A percentile compares a stretch with the other conserved stretches of the same genome.
Conservation (phyloP, 2,888 invertebrate species). For the Pollenia angustigena region DNA sequence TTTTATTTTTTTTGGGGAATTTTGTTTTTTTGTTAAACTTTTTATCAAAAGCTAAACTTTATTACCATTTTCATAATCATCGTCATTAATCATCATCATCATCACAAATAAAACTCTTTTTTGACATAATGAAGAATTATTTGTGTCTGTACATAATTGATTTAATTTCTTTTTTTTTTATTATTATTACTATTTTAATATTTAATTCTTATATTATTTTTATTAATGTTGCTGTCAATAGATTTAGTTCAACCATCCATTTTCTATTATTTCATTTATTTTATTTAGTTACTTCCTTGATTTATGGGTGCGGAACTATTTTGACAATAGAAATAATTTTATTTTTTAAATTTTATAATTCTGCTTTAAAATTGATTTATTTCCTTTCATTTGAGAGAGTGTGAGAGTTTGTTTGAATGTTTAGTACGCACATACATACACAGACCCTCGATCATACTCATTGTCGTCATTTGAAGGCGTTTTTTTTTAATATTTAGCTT, state of each 20-base stretch:
- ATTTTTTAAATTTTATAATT: slow-evolving; percentile 1
- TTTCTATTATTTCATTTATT: slow-evolving; percentile 3
- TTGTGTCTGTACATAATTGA: slow-evolving; percentile 72
- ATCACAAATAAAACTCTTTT: slow-evolving; percentile 62
- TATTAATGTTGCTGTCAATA: slow-evolving; percentile 34
- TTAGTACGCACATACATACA: slow-evolving; percentile 34
- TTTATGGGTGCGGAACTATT: slow-evolving; percentile 48
- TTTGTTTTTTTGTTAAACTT: slow-evolving; percentile 58
- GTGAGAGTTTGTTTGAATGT: slow-evolving; percentile 16
- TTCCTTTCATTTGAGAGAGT: slow-evolving; percentile 30
- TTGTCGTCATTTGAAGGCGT: slow-evolving; percentile 1
- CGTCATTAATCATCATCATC: not conserved
- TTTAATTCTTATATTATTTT: slow-evolving; percentile 21
- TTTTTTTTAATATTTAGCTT: not conserved
- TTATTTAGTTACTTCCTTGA: slow-evolving; percentile 10
- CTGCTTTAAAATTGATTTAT: not conserved
- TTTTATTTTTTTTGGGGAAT: slow-evolving; percentile 45
- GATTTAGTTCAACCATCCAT: slow-evolving; percentile 46
- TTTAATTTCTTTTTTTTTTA: slow-evolving; percentile 70
- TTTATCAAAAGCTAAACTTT: slow-evolving; percentile 73
- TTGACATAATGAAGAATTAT: slow-evolving; percentile 50
- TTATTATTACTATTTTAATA: slow-evolving; percentile 26
- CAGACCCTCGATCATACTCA: slow-evolving; percentile 7
- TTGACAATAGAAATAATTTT: slow-evolving; percentile 20
- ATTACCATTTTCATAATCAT: slow-evolving; percentile 31